Conservation (phyloP, 64 coral and sea anemone species). For the Stylophora pistillata region DNA sequence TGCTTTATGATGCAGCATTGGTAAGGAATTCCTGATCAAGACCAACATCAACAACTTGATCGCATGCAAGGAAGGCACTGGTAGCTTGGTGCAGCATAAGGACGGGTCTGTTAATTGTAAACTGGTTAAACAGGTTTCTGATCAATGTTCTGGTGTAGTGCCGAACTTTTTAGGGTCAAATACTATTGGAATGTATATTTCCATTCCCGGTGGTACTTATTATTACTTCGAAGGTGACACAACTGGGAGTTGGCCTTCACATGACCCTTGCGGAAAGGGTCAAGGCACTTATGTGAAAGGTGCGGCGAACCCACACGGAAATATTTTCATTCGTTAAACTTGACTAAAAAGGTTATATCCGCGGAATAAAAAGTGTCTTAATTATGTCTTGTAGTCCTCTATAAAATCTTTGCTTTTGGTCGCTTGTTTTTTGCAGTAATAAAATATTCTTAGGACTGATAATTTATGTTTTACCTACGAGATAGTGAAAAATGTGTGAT, state of each 20-base stretch:
- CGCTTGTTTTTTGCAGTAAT: too few relatives aligned
- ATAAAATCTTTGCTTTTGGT: too few relatives aligned
- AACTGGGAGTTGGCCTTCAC: background rate
- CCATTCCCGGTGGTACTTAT: background rate
- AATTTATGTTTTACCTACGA: too few relatives aligned
- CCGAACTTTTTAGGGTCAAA: background rate
- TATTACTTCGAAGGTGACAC: slow-evolving; percentile 14
- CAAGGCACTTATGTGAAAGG: slow-evolving; percentile 21
- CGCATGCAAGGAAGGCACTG: background rate
- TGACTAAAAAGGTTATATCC: background rate
- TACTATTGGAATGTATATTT: background rate
- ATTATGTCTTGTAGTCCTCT: too few relatives aligned
- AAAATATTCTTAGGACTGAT: too few relatives aligned
- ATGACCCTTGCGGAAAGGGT: slow-evolving; percentile 37
- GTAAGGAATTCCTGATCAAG: slow-evolving; percentile 45
- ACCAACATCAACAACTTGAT: slow-evolving; percentile 22
- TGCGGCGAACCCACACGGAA: slow-evolving; percentile 40
- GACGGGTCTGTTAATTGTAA: slow-evolving; percentile 18
- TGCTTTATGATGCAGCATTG: slow-evolving; percentile 40
- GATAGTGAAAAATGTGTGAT: too few relatives aligned
- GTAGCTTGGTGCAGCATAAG: slow-evolving; percentile 25
- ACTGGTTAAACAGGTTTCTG: slow-evolving; percentile 23
- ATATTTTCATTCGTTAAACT: slow-evolving; percentile 49
- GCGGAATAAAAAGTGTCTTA: background rate
- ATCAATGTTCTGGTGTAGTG: background rate